A percentile compares a stretch with the other conserved stretches of the same genome.
Evolutionary conservation across 1,140 invertebrate species (phyloP).

Genomic region (Magallana ariakensis): DNA sequence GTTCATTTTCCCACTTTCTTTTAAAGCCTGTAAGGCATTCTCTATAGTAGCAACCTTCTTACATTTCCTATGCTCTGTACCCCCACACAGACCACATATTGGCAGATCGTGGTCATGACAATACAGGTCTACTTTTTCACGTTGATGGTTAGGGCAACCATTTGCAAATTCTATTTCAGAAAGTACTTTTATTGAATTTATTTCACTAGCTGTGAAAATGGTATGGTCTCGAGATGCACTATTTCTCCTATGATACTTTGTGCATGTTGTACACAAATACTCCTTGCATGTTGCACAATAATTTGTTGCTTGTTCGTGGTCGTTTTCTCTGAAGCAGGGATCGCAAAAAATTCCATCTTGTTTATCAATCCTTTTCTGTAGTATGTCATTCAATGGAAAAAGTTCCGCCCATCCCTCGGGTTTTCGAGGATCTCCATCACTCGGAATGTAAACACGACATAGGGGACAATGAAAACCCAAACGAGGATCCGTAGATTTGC

Average conservation of each 20-base stretch:
- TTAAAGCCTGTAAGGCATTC: not conserved
- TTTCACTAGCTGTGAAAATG: not conserved
- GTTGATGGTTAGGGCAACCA: not conserved
- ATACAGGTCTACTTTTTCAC: not conserved
- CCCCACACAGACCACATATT: not conserved
- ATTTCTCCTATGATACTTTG: not conserved
- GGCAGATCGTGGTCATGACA: not conserved
- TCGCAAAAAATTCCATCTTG: not conserved
- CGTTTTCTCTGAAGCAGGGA: not conserved
- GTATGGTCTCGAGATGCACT: not conserved
- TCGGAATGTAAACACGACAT: not conserved
- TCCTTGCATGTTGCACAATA: not conserved
- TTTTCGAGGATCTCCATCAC: not conserved
- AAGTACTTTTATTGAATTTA: not conserved
- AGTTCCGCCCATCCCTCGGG: not conserved
- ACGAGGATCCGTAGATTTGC: not conserved
- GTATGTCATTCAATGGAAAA: not conserved
- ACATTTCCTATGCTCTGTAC: not conserved
- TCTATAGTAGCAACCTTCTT: not conserved
- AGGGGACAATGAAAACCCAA: conserved; percentile 1
- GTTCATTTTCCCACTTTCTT: not conserved
- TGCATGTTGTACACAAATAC: not conserved
- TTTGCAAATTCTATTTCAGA: not conserved
- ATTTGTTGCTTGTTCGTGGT: not conserved
- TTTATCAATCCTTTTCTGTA: not conserved